phyloP scores from a whole-genome alignment of 2,797 vertebrate species.

The Arrhamphus sclerolepis region DNA sequence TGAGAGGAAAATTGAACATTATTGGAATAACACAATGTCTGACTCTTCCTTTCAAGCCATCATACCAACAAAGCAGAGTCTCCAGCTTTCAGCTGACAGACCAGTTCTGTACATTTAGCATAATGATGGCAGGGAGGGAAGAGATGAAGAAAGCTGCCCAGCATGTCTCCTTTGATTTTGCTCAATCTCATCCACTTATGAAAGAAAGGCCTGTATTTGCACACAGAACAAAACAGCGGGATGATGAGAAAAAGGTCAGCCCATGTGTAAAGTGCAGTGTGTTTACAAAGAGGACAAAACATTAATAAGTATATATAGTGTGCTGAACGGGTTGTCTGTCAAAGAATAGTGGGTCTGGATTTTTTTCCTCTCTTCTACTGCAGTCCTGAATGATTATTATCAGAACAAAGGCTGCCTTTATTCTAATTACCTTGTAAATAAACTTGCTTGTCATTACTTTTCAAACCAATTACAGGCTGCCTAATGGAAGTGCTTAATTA shows the following conservation, averaged over 20 bases:
- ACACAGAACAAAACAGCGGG: conserved; percentile 65
- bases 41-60: conserved; percentile 53
- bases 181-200: conserved; percentile 74
- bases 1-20: conserved; percentile 55
- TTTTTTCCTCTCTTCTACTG: conserved; percentile 22
- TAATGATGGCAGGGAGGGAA: conserved; percentile 64
- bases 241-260: conserved; percentile 38
- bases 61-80: conserved; percentile 49
- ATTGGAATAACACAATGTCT: conserved; percentile 55
- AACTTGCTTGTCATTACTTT: conserved; percentile 89
- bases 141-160: conserved; percentile 68
- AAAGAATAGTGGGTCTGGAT: conserved; percentile 47
- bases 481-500: conserved; percentile 88
- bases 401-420: conserved; percentile 83
- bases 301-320: conserved; percentile 55
- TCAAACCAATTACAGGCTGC: conserved; percentile 88
- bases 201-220: conserved; percentile 66
- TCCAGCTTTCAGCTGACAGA: conserved; percentile 64
- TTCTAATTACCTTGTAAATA: conserved; percentile 89
- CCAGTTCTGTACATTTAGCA: conserved; percentile 66
- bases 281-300: conserved; percentile 62
- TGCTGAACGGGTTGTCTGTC: conserved; percentile 61
- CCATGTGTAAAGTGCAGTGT: conserved; percentile 39
- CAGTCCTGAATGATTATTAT: conserved; percentile 84
- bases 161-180: conserved; percentile 68